phyloP scores from a whole-genome alignment of 2,113 vertebrate species.

The Monarcha castaneiventris region DNA sequence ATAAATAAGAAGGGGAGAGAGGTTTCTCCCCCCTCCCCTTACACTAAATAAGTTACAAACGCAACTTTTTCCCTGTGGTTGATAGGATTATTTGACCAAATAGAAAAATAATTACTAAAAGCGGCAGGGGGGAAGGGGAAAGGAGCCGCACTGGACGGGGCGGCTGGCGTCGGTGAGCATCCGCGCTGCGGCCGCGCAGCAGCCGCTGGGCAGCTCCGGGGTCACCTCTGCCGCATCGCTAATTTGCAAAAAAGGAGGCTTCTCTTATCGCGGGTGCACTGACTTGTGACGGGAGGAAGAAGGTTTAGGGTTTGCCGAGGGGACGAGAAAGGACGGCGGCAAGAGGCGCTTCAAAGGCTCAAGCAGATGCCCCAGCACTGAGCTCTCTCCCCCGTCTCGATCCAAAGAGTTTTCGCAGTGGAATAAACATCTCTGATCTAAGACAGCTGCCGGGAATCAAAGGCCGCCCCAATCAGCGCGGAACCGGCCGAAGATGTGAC shows the following conservation, averaged over 20 bases:
- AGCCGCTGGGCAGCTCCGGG: neutral
- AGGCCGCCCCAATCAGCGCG: constrained; percentile 6
- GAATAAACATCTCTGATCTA: constrained; percentile 69
- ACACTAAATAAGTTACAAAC: neutral
- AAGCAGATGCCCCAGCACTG: neutral
- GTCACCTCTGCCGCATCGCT: neutral
- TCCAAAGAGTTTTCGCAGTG: constrained; percentile 20
- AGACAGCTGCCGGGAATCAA: constrained; percentile 63
- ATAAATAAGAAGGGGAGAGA: neutral
- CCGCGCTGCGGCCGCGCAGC: neutral
- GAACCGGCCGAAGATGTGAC: neutral
- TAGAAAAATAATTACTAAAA: neutral
- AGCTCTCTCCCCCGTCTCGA: neutral
- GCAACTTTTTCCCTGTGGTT: neutral
- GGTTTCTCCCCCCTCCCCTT: neutral
- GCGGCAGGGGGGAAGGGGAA: neutral
- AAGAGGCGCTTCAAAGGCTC: constrained; percentile 24
- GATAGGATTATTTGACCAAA: constrained; percentile 2
- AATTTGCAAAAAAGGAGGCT: neutral
- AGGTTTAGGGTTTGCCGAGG: neutral
- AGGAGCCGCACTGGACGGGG: neutral
- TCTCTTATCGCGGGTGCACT: neutral
- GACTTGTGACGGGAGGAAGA: neutral
- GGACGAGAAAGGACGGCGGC: neutral
- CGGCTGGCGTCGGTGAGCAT: neutral